phyloP scores from a whole-genome alignment of 2,797 vertebrate species.

The Scarus forsteni region DNA sequence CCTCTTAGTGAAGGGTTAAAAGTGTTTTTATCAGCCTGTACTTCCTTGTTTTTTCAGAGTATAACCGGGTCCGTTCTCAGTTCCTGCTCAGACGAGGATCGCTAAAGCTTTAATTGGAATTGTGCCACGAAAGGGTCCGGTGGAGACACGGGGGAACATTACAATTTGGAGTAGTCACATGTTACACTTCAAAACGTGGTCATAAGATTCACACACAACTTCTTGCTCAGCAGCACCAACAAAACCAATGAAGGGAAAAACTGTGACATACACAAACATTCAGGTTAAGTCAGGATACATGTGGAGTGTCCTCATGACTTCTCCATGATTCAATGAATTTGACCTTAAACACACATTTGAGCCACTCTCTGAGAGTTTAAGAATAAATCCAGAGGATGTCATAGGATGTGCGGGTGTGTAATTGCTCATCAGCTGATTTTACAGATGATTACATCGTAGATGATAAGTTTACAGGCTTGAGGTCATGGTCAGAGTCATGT shows the following conservation, averaged over 20 bases:
- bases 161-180: conserved; percentile 68
- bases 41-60: conserved; percentile 21
- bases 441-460: not conserved
- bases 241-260: not conserved
- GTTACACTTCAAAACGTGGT: conserved; percentile 63
- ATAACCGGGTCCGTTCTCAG: not conserved
- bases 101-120: not conserved
- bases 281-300: not conserved
- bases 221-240: not conserved
- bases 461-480: not conserved
- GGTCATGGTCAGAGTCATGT: conserved; percentile 19
- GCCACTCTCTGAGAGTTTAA: not conserved
- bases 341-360: not conserved
- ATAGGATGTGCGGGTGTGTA: not conserved
- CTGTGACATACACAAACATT: conserved; percentile 9
- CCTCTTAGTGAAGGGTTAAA: not conserved
- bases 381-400: not conserved
- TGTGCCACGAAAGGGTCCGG: conserved; percentile 7
- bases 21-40: conserved; percentile 1
- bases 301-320: not conserved
- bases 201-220: conserved; percentile 69
- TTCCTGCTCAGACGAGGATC: not conserved
- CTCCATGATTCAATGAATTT: too few species aligned
- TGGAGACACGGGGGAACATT: not conserved
- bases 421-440: conserved; percentile 30